Evolutionary conservation across 2,888 invertebrate species (phyloP), one percentile per base, ranked within the genome.

Genomic region (Eurytoma californica): DNA sequence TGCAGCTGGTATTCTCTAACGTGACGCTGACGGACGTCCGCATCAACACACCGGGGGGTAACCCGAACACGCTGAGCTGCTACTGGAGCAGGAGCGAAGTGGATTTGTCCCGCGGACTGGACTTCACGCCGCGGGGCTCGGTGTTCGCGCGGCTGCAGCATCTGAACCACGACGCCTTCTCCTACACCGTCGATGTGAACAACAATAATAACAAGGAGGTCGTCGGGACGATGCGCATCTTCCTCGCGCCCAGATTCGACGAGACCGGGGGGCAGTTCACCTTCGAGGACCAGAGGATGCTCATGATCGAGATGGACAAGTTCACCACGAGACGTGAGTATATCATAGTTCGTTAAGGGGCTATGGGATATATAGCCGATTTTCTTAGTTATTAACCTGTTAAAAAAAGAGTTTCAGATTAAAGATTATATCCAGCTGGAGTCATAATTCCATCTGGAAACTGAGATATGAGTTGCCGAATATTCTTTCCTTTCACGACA

Each of bases 21-120:
- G 92, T 95, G 1, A 92, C 92, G 13, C 92, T 96, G 12, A 90
- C 92, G 0, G 92, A 92, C 0, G 84, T 94, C 0, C 83, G 77
- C 20, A 79, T 81, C 16, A 80, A 20, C 28, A 72, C 61, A 5
- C 63, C 74, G 4, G 77, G 65, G 2, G 66, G 70, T 3, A 82
- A 77, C 28, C 79, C 83, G 0, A 80, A 82, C 47, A 88, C 89
- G 0, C 83, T 96, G 58, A 90, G 91, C 80, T 96, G 96, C 0
- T 94, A 93, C 90, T 97, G 96, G 96, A 94, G 95, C 91, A 94
- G 95, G 90, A 94, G 95, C 76, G 94, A 94, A 68, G 92, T 96
- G 82, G 95, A 97, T 86, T 88, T 97, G 55, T 93, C 94, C 0
- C 92, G 96, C 0, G 97, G 97, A 0, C 92, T 97, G 87, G 96